These are phyloP conservation scores for Scolanthus callimorphus DNA, from an alignment of 92 coral and sea anemone species.

Conservation along the genomic window DNA sequence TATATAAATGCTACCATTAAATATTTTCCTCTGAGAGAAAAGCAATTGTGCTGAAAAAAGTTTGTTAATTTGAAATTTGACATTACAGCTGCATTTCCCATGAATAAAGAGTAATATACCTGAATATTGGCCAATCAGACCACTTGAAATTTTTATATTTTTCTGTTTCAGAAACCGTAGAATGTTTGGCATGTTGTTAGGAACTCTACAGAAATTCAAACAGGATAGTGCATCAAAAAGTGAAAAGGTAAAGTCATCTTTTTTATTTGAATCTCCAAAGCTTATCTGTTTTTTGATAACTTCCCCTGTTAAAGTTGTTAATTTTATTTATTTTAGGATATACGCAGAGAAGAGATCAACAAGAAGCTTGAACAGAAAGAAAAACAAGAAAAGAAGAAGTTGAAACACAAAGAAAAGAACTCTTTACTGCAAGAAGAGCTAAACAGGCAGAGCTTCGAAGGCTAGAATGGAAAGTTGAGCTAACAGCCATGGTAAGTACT, in stretches of 20 bases:
- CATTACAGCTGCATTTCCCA: too few species aligned
- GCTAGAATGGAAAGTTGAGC: constrained; percentile 80
- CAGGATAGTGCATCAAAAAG: constrained; percentile 77
- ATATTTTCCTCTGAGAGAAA: too few species aligned
- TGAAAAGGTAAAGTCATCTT: constrained; percentile 82
- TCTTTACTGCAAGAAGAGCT: constrained; percentile 79
- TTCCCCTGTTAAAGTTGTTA: too few species aligned
- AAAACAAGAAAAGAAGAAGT: constrained; percentile 80
- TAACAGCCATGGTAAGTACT: constrained; percentile 90
- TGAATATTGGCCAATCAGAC: too few species aligned
- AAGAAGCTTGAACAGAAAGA: constrained; percentile 95
- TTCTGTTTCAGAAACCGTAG: constrained; percentile 71
- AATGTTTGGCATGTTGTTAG: constrained; percentile 98
- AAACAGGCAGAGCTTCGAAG: constrained; percentile 80
- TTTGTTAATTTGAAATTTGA: too few species aligned
- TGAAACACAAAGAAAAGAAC: constrained; percentile 69
- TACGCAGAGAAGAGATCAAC: constrained; percentile 86
- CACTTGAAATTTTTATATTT: neutral
- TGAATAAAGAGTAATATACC: too few species aligned
- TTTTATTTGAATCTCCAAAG: too few species aligned
- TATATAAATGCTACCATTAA: too few species aligned
- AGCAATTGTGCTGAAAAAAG: too few species aligned
- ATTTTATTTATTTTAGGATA: constrained; percentile 47
- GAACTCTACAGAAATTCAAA: constrained; percentile 93
- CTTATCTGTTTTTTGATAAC: too few species aligned